phyloP scores from a whole-genome alignment of 2,797 vertebrate genomes.

The Ataeniobius toweri region DNA sequence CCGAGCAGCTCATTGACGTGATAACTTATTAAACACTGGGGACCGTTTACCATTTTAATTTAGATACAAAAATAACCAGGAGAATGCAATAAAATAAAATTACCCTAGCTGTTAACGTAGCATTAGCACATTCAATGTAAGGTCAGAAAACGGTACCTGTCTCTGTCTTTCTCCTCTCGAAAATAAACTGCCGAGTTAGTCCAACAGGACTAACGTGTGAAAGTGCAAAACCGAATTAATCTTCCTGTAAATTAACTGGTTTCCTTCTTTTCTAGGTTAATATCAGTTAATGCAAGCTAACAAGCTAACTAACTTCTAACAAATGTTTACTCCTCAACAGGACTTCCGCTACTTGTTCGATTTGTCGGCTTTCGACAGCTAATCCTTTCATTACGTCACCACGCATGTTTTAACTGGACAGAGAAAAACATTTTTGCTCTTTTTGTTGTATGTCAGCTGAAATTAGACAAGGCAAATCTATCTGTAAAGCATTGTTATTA shows the following conservation, averaged over 20 bases:
- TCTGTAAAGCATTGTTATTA: no score
- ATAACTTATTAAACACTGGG: not conserved
- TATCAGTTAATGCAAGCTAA: constrained; percentile 15
- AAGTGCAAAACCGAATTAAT: not conserved
- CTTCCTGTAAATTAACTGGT: not conserved
- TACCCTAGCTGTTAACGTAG: constrained; percentile 28
- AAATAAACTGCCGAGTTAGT: constrained; percentile 22
- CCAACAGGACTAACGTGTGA: constrained; percentile 20
- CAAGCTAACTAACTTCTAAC: constrained; percentile 37
- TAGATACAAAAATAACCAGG: not conserved
- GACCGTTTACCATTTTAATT: not conserved
- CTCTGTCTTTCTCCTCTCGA: constrained; percentile 34
- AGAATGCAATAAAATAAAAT: not conserved
- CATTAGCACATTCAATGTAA: constrained; percentile 43
- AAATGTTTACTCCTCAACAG: constrained; percentile 25
- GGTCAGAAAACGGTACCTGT: constrained; percentile 51
- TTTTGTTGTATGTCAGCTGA: no score
- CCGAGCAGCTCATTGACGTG: not conserved
- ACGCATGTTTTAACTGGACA: not conserved
- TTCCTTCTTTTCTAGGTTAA: not conserved
- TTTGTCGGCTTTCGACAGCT: constrained; percentile 32
- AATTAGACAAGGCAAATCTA: no score
- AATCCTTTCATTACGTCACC: constrained; percentile 34
- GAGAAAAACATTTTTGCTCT: not conserved
- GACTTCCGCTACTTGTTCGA: constrained; percentile 67